Percentiles rank a stretch among this genome's conserved stretches.
Conservation (phyloP, 2,797 vertebrate genomes). For the Sebastiscus tertius region DNA sequence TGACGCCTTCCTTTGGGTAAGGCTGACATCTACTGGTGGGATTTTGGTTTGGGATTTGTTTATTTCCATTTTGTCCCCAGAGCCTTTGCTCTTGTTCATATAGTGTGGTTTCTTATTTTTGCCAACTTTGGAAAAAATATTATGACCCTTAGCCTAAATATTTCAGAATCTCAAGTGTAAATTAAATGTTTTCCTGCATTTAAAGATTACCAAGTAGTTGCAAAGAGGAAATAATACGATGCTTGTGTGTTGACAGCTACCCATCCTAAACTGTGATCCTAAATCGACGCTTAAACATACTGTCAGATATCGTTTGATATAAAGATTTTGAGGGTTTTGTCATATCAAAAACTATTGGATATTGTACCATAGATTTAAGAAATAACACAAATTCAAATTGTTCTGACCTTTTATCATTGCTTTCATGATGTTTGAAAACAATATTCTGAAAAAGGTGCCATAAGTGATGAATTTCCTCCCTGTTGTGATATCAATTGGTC, state of each 20-base stretch:
- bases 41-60: not conserved
- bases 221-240: not conserved
- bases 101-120: not conserved
- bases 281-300: not conserved
- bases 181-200: not conserved
- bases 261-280: not conserved
- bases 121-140: not conserved
- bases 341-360: not conserved
- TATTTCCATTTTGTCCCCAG: not conserved
- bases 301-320: not conserved
- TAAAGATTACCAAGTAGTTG: not conserved
- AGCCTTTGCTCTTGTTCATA: not conserved
- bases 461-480: slow-evolving; percentile 44
- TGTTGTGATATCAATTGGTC: slow-evolving; percentile 49
- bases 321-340: not conserved
- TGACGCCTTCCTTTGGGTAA: slow-evolving; percentile 9
- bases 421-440: not conserved
- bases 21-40: slow-evolving; percentile 62
- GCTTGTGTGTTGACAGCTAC: not conserved
- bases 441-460: slow-evolving; percentile 18
- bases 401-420: not conserved
- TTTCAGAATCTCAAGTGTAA: not conserved
- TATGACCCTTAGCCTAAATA: not conserved
- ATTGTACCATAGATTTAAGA: not conserved
- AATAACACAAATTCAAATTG: not conserved